These are phyloP conservation scores for Petrolisthes manimaculis DNA, from an alignment of 2,888 invertebrate species.

Conservation along the genomic window DNA sequence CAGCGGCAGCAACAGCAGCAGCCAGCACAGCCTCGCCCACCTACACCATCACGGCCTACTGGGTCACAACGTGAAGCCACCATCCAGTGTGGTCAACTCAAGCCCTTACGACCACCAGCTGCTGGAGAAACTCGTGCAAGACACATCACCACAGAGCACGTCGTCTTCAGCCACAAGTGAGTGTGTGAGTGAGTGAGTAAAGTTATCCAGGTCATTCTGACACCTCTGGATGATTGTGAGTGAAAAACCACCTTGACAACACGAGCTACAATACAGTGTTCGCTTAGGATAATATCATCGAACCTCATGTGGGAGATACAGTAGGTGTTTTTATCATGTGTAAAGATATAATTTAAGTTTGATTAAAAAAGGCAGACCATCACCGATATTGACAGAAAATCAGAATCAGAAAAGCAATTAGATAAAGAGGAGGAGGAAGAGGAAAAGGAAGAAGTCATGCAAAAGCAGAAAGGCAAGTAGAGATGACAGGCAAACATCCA, in stretches of 20 bases:
- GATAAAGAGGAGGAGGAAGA: background rate
- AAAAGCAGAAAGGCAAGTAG: background rate
- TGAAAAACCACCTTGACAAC: too few relatives aligned
- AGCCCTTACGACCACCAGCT: constrained; percentile 61
- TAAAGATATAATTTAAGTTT: too few relatives aligned
- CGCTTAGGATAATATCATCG: too few relatives aligned
- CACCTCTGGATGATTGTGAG: too few relatives aligned
- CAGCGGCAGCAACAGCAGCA: constrained; percentile 21
- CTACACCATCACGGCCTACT: constrained; percentile 24
- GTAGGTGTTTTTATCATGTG: too few relatives aligned
- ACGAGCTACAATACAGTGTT: too few relatives aligned
- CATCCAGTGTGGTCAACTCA: constrained; percentile 45
- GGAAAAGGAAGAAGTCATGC: background rate
- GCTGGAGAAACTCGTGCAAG: constrained; percentile 40
- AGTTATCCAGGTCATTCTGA: background rate
- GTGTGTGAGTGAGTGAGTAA: background rate
- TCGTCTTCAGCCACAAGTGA: constrained; percentile 65
- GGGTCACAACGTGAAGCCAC: constrained; percentile 28
- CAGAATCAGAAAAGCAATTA: too few relatives aligned
- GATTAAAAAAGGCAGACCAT: too few relatives aligned
- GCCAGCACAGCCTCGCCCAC: background rate
- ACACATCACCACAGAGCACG: constrained; percentile 62
- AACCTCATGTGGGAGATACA: too few relatives aligned
- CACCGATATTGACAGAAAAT: too few relatives aligned
- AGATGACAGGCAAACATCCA: background rate